phyloP scores from a whole-genome alignment of 92 coral and sea anemone genomes.

The Umimayanthus chanpuru region DNA sequence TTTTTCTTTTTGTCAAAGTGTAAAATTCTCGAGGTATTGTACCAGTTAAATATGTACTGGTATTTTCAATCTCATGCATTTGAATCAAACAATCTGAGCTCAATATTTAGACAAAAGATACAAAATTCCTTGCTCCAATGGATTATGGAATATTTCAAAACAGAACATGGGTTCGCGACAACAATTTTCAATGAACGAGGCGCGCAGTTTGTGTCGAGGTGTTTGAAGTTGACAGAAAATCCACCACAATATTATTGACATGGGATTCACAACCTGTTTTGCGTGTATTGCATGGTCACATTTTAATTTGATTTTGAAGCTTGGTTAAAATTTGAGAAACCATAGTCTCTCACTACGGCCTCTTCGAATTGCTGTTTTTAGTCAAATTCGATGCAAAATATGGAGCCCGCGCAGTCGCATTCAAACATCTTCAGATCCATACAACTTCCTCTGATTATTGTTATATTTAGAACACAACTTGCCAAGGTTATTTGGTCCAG shows the following conservation, averaged over 20 bases:
- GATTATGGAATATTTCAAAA: background rate
- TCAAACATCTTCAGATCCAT: constrained; percentile 4
- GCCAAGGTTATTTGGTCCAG: background rate
- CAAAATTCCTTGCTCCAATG: constrained; percentile 21
- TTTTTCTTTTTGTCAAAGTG: constrained; percentile 23
- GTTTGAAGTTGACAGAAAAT: constrained; percentile 3
- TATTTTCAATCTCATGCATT: constrained; percentile 19
- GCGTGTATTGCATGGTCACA: constrained; percentile 6
- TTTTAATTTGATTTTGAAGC: constrained; percentile 1
- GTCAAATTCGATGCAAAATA: background rate
- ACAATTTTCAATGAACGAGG: constrained; percentile 4
- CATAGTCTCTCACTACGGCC: constrained; percentile 3
- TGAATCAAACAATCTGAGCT: constrained; percentile 19
- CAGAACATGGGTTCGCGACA: background rate
- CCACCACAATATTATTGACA: constrained; percentile 4
- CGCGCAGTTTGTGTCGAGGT: constrained; percentile 8
- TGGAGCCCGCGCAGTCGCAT: constrained; percentile 5
- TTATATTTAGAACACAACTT: constrained; percentile 1
- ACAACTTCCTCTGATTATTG: constrained; percentile 4
- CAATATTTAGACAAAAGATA: constrained; percentile 25
- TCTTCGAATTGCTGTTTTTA: background rate
- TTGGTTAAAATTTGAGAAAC: constrained; percentile 2
- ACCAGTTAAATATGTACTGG: constrained; percentile 13
- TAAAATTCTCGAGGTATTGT: constrained; percentile 4
- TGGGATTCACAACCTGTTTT: constrained; percentile 5